phyloP scores from a whole-genome alignment of 2,113 vertebrate species.

The Nesogale talazaci region DNA sequence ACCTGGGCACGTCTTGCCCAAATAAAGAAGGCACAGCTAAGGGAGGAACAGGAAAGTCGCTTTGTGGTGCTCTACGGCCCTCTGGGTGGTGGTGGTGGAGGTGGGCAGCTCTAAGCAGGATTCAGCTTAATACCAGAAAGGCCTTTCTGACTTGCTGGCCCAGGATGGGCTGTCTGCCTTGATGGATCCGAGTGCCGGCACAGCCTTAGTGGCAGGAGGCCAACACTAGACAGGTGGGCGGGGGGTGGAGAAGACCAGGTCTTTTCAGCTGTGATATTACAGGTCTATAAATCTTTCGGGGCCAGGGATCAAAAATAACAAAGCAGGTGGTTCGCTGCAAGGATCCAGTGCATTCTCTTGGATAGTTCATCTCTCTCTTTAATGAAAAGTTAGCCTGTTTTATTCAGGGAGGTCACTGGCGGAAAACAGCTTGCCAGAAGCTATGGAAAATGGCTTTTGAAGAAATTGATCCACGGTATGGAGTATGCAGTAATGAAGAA shows the following conservation, averaged over 20 bases:
- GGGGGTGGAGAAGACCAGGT: not conserved
- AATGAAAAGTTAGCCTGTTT: not conserved
- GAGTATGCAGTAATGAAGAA: not conserved
- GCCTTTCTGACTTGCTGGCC: not conserved
- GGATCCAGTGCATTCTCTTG: not conserved
- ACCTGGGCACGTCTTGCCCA: not conserved
- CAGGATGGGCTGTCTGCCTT: not conserved
- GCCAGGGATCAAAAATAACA: not conserved
- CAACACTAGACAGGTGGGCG: not conserved
- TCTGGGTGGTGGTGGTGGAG: not conserved
- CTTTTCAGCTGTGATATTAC: not conserved
- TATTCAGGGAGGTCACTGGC: not conserved
- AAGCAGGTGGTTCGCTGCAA: not conserved
- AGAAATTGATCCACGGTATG: not conserved
- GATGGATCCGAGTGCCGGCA: accelerated
- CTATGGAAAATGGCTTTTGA: not conserved
- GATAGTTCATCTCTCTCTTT: not conserved
- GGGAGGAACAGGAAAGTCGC: not conserved
- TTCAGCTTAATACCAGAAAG: not conserved
- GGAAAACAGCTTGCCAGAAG: not conserved
- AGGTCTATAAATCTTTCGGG: not conserved
- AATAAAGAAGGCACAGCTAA: not conserved
- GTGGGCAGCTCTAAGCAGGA: not conserved
- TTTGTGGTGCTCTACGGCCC: not conserved
- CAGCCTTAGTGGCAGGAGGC: not conserved